Evolutionary conservation across 2,888 invertebrate genomes (phyloP), one percentile per base, ranked within the genome.

Genomic region (Acanthosoma haemorrhoidale): DNA sequence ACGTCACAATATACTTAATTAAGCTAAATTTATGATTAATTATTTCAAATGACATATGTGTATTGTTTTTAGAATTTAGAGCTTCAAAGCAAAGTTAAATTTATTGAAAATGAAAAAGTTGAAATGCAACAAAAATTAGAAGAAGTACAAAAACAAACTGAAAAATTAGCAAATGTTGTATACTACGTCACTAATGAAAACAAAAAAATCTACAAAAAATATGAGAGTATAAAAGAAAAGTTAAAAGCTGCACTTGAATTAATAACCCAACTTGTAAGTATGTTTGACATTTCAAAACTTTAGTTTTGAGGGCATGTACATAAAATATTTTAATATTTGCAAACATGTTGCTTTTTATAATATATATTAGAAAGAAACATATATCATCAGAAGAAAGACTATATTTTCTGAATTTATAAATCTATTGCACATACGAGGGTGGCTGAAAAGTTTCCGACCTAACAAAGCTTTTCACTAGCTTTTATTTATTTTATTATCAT

Each of bases 201-300:
- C 25, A 64, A 64, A 25, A 43, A 38, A 15, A 39, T 64, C n/a
- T 38, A 64, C 18, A 64, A 64, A 39, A 64, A 64, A 64, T 64
- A 64, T 41, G 64, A 64, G 6, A 36, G 41, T 43, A 29, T 41
- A 16, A 64, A 64, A 43, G 64, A 64, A 43, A 64, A 43, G 4
- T 29, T 64, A 13, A 64, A 43, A 64, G 18, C 8, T 32, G 64
- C 64, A 21, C 31, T 64, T 9, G 64, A 64, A 43, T 21, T 31
- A 41, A 39, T 64, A 38, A 15, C 39, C 25, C 36, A 43, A 16
- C 18, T 64, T 16, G 64, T 64, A 15, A 64, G 64, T 64, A 41
- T 32, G n/a, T 34, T n/a, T n/a, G n/a, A n/a, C n/a, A n/a, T n/a
- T n/a, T n/a, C n/a, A n/a, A n/a, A n/a, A n/a, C n/a, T n/a, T n/a